Conservation (phyloP, 2,113 vertebrate species). For the Mugil cephalus region DNA sequence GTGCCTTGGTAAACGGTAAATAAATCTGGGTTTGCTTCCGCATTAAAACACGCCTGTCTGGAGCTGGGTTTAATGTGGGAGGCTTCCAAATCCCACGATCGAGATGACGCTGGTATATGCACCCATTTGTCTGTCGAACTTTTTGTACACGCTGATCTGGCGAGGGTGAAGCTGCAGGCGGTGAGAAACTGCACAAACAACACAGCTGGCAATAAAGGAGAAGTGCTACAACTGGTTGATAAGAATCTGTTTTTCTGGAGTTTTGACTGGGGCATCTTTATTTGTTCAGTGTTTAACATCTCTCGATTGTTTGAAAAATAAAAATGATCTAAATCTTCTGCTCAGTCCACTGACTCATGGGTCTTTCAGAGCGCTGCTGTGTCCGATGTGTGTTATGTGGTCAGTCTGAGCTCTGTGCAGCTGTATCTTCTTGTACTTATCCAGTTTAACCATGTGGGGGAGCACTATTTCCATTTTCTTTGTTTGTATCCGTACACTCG, state of each 20-base stretch:
- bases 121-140: slow-evolving; percentile 66
- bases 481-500: not conserved
- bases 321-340: slow-evolving; percentile 80
- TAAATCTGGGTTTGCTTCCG: slow-evolving; percentile 77
- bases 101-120: slow-evolving; percentile 75
- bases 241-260: slow-evolving; percentile 76
- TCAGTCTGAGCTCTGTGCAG: not conserved
- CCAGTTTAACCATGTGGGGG: slow-evolving; percentile 58
- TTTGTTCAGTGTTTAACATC: slow-evolving; percentile 86
- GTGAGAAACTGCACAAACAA: slow-evolving; percentile 73
- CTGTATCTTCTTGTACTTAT: slow-evolving; percentile 31
- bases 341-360: slow-evolving; percentile 46
- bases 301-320: slow-evolving; percentile 85
- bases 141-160: slow-evolving; percentile 69
- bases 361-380: not conserved
- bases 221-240: slow-evolving; percentile 78
- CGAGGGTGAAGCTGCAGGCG: slow-evolving; percentile 63
- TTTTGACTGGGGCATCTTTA: slow-evolving; percentile 76
- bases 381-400: not conserved
- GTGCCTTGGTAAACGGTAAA: slow-evolving; percentile 84
- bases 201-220: slow-evolving; percentile 84
- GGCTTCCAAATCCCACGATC: slow-evolving; percentile 62
- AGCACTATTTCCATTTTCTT: slow-evolving; percentile 12
- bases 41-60: slow-evolving; percentile 53
- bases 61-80: slow-evolving; percentile 48